Conservation (phyloP, 2,797 vertebrate genomes). For the Benthosema pterotum region DNA sequence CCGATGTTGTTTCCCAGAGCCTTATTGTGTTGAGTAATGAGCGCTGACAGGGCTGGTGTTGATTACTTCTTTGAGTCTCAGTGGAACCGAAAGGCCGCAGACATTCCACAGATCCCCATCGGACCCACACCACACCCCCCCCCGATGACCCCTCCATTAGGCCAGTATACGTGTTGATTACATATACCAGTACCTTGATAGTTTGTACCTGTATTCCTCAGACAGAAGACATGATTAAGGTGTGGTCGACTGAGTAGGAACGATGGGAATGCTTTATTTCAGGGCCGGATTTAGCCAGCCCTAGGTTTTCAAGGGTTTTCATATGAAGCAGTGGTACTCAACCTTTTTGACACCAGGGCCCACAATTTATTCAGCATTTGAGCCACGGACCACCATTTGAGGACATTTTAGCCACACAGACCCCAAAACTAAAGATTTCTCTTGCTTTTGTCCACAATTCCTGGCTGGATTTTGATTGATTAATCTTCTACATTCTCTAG, state of each 20-base stretch:
- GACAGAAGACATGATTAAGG: conserved; percentile 28
- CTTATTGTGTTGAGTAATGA: conserved; percentile 32
- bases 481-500: too few species aligned
- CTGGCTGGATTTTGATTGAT: too few species aligned
- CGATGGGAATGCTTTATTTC: background rate
- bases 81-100: conserved; percentile 13
- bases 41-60: conserved; percentile 25
- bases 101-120: conserved; percentile 2
- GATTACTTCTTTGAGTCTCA: conserved; percentile 40
- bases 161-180: conserved; percentile 21
- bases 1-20: conserved; percentile 13
- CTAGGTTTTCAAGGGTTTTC: too few species aligned
- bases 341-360: too few species aligned
- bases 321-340: too few species aligned
- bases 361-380: too few species aligned
- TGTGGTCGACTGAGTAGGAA: background rate
- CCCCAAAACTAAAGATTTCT: too few species aligned
- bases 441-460: too few species aligned
- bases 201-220: conserved; percentile 14
- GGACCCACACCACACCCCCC: too few species aligned
- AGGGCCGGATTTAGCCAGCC: too few species aligned
- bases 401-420: too few species aligned
- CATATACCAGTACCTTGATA: conserved; percentile 27
- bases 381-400: too few species aligned
- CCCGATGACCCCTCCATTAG: background rate